These are phyloP conservation scores for Natrix natrix DNA, from an alignment of 2,797 vertebrate genomes.

Conservation along the genomic window DNA sequence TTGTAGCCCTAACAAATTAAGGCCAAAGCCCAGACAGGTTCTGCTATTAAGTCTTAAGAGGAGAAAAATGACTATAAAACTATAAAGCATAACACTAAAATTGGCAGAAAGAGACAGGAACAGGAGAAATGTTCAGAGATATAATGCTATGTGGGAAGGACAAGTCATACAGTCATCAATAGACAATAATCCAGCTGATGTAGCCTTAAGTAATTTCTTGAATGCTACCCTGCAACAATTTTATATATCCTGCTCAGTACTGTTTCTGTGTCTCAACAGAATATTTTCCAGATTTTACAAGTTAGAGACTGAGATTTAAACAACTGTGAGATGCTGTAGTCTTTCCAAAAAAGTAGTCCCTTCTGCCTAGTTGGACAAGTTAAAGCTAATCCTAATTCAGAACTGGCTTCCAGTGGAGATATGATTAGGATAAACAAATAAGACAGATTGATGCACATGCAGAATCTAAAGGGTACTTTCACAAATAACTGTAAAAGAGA, in stretches of 20 bases:
- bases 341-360: neutral
- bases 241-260: neutral
- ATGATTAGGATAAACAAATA: neutral
- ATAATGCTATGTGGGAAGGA: neutral
- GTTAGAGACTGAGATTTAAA: neutral
- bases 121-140: neutral
- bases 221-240: neutral
- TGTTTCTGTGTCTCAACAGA: neutral
- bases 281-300: neutral
- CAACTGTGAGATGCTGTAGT: neutral
- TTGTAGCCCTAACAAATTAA: constrained; percentile 11
- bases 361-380: neutral
- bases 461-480: neutral
- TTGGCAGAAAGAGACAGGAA: neutral
- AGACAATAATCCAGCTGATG: neutral
- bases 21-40: neutral
- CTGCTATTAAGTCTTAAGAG: neutral
- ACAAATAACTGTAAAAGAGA: neutral
- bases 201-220: neutral
- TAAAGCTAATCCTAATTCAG: neutral
- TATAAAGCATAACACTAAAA: neutral
- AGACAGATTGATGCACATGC: neutral
- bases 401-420: neutral
- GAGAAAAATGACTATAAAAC: neutral
- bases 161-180: neutral